phyloP scores from a whole-genome alignment of 2,113 vertebrate genomes.

The Anser brachyrhynchus region DNA sequence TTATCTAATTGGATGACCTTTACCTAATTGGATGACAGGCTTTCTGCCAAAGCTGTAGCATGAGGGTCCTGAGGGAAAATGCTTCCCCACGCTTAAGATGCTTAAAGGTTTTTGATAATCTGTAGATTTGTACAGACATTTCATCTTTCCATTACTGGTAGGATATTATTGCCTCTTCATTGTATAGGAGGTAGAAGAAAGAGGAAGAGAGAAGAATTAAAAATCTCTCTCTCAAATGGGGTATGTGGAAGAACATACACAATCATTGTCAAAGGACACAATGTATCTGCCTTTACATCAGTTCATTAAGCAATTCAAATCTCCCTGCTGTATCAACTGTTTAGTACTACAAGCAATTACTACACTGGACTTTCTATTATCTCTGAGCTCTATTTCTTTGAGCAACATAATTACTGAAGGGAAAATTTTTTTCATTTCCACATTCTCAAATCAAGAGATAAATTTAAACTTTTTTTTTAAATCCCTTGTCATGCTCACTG shows the following conservation, averaged over 20 bases:
- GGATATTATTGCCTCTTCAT: neutral
- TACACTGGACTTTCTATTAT: slow-evolving; percentile 53
- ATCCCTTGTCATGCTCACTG: slow-evolving; percentile 47
- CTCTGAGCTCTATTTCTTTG: slow-evolving; percentile 51
- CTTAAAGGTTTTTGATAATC: neutral
- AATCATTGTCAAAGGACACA: slow-evolving; percentile 38
- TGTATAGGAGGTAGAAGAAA: neutral
- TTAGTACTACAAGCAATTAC: slow-evolving; percentile 63
- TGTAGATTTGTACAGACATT: neutral
- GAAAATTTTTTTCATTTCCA: slow-evolving; percentile 16
- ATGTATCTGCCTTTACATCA: slow-evolving; percentile 45
- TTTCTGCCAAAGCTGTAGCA: neutral
- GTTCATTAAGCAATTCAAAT: slow-evolving; percentile 58
- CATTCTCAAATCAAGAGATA: slow-evolving; percentile 53
- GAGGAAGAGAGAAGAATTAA: neutral
- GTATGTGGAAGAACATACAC: neutral
- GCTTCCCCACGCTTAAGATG: neutral
- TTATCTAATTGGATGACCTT: neutral
- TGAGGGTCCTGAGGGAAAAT: neutral
- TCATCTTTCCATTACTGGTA: neutral
- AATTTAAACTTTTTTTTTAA: neutral
- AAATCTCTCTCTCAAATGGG: neutral
- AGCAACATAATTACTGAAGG: slow-evolving; percentile 58
- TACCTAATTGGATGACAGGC: neutral
- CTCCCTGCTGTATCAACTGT: slow-evolving; percentile 32